Conservation (phyloP, 2,113 vertebrate species). For the Sinocyclocheilus anshuiensis region DNA sequence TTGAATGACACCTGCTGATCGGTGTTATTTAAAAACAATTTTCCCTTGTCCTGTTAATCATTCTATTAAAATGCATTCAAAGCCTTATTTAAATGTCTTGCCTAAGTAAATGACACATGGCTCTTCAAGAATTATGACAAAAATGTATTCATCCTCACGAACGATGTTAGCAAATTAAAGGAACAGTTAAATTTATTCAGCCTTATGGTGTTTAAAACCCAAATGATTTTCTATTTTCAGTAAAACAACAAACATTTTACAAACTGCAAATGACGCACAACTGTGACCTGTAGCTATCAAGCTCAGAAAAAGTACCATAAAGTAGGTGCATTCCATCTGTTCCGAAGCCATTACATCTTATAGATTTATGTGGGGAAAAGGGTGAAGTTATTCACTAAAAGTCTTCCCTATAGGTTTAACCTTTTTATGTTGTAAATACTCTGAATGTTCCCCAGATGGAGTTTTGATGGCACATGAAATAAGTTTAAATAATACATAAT, state of each 20-base stretch:
- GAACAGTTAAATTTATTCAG: background rate
- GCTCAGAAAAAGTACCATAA: background rate
- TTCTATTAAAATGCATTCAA: conserved; percentile 18
- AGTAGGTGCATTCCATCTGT: background rate
- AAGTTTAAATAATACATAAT: background rate
- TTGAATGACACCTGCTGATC: background rate
- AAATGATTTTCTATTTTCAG: background rate
- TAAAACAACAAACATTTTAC: background rate
- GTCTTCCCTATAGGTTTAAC: background rate
- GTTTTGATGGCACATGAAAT: background rate
- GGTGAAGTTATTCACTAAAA: background rate
- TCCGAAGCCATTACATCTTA: background rate
- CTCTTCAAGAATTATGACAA: conserved; percentile 13
- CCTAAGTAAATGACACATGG: conserved; percentile 27
- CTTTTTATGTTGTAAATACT: background rate
- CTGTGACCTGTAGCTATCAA: background rate
- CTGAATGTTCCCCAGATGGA: background rate
- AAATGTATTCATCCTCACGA: conserved; percentile 27
- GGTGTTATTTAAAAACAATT: background rate
- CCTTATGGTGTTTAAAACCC: background rate
- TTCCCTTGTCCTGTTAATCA: background rate
- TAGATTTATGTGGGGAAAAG: background rate
- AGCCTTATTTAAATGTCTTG: conserved; percentile 19
- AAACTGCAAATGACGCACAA: background rate
- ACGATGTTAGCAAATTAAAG: background rate